Evolutionary conservation across 2,113 vertebrate genomes (phyloP).

Genomic region (Puma concolor): DNA sequence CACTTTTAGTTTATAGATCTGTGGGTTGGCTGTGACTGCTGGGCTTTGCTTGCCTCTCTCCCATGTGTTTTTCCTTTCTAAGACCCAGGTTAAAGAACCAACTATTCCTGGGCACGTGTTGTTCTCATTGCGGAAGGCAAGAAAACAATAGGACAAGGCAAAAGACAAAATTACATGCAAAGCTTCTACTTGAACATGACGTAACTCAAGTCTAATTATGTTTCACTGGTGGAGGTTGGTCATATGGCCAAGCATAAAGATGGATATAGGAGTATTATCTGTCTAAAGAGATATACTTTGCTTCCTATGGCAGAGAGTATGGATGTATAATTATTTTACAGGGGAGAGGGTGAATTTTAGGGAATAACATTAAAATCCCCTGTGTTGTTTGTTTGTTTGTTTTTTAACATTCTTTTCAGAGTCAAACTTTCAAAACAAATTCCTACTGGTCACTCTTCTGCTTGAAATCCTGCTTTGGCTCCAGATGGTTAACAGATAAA

Average conservation of each 20-base stretch:
- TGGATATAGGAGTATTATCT: neutral
- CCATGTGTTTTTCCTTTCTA: neutral
- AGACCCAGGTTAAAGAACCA: neutral
- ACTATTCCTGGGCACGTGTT: neutral
- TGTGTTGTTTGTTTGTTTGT: neutral
- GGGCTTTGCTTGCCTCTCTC: neutral
- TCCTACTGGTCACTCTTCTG: neutral
- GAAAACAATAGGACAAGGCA: neutral
- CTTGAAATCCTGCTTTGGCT: neutral
- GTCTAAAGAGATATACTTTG: neutral
- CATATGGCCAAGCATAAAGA: neutral
- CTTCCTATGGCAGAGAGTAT: neutral
- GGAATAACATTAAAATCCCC: neutral
- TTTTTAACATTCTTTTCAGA: neutral
- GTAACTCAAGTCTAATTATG: neutral
- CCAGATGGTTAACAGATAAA: neutral
- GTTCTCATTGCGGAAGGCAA: neutral
- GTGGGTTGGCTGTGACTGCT: neutral
- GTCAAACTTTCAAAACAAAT: neutral
- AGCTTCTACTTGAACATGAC: neutral
- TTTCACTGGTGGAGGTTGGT: neutral
- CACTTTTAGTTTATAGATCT: neutral
- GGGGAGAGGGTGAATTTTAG: neutral
- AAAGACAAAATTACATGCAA: neutral
- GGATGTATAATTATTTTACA: neutral